Base-by-base conservation (phyloP, 2,113 vertebrate species). In the Peromyscus polionotus region DNA sequence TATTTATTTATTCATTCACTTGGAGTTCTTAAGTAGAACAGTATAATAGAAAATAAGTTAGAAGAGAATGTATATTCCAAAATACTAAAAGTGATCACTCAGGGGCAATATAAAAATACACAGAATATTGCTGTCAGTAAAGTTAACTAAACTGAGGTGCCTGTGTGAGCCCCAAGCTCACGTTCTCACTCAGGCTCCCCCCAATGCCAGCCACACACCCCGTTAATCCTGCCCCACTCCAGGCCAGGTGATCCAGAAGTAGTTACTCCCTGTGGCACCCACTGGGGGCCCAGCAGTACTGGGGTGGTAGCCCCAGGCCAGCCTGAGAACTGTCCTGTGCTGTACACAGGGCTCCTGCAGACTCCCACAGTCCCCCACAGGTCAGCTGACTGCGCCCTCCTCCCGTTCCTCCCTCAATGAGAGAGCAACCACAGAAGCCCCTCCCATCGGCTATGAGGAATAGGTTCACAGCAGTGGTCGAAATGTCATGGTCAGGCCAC, bases 41-140 rank as follows among this genome's bases (percentile, higher is more conserved):
- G 95, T 76, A 88, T 72, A 95, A 95, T 85, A 93, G 63, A 83
- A 95, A 97, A 97, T 97, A 98, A 97, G 96, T 97, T 97, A 97
- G 94, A 95, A 92, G 95, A 95, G 96, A 94, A 95, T 70, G 76
- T 90, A 88, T 93, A 96, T 96, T 81, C 70, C 84, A 96, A 93
- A 96, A 96, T 93, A 96, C 91, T 94, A 94, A 87, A 94, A 88
- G 73, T 89, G 72, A 79, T 68, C 86, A 93, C 77, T 88, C 97
- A 33, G 80, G 80, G 93, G 57, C 75, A 77, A 31, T 88, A 97
- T 91, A 96, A 95, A 96, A 93, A 95, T 77, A 95, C 33, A 61
- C 45, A 95, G 80, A 93, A 83, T 75, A 95, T 65, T 42, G 39
- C 22, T 70, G 63, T 92, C 85, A 70, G 42, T 65, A 93, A 89